Evolutionary conservation across 1,140 invertebrate species (phyloP), one percentile per base, ranked within the genome.

Genomic region (Heterodera schachtii): DNA sequence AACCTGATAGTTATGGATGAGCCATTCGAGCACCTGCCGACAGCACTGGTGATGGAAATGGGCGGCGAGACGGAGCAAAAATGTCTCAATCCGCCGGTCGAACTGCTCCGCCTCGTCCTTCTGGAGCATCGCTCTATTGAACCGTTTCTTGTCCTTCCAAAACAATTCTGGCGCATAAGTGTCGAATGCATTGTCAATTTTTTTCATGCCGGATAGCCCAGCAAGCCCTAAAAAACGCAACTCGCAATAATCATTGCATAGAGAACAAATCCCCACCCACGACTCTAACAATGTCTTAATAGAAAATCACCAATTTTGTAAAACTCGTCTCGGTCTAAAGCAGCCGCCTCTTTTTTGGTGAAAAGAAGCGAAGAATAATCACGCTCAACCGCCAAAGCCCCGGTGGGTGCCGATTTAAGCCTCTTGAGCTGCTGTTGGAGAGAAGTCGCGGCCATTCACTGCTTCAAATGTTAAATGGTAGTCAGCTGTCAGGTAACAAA

Each of bases 1-100:
- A 31, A 85, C 84, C 71, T 85, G 84, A 79, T 84, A 85, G 31
- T 84, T 80, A 66, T 84, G 78, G 57, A 85, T 85, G 7, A 85
- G 71, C 84, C 84, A 85, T 75, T 85, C 84, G 41, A 85, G 78
- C 6, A 85, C 84, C 57, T 85, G 85, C 31, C 78, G 79, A 76
- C 84, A 85, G 6, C 78, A 80, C 74, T 86, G 81, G 60, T 85
- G 84, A 47, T 85, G 85, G 57, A 85, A 85, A 78, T 85, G 86
- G 6, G 84, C 84, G 21, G 78, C 81, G 43, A 85, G 70, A 11
- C 67, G 44, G 11, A 84, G n/a, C 13, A 85, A 64, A 71, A 85
- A 74, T 60, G 70, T 57, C 47, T 86, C 80, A 43, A 85, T 66
- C 31, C 52, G 64, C 47, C 47, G 66, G 60, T 87, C 74, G 41